A percentile compares a stretch with the other conserved stretches of the same genome.
Conservation (phyloP, 2,797 vertebrate species). For the Acipenser ruthenus region DNA sequence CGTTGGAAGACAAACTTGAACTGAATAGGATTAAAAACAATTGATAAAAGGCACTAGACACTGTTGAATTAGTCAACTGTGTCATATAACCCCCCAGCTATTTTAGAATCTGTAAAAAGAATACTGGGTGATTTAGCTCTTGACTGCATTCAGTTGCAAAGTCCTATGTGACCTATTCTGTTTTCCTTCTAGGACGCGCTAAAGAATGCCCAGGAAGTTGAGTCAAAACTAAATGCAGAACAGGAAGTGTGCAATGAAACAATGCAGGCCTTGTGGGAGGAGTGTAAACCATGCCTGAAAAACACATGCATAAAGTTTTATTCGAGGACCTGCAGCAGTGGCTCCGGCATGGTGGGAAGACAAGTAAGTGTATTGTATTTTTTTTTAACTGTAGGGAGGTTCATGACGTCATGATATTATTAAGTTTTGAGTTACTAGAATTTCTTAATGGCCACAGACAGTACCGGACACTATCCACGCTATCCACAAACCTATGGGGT, state of each 20-base stretch:
- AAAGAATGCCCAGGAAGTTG: constrained; percentile 58
- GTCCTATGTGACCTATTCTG: not conserved
- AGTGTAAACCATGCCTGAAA: constrained; percentile 85
- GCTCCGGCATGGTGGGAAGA: constrained; percentile 72
- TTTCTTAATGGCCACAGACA: too few species aligned
- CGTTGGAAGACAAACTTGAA: too few species aligned
- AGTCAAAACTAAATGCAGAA: constrained; percentile 62
- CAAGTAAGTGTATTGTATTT: constrained; percentile 54
- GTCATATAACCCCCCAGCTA: too few species aligned
- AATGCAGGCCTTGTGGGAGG: constrained; percentile 76
- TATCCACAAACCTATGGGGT: not conserved
- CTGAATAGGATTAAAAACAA: too few species aligned
- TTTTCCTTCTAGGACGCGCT: constrained; percentile 62
- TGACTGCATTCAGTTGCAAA: not conserved
- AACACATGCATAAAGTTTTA: constrained; percentile 80
- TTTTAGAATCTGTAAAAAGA: not conserved
- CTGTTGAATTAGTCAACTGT: too few species aligned
- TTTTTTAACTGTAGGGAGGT: too few species aligned
- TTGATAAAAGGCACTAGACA: too few species aligned
- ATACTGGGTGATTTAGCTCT: not conserved
- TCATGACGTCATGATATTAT: too few species aligned
- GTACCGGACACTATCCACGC: not conserved
- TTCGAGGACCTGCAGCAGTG: constrained; percentile 75
- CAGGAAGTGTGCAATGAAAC: constrained; percentile 75
- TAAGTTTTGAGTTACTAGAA: too few species aligned